A percentile compares a stretch with the other conserved stretches of the same genome.
phyloP scores from a whole-genome alignment of 2,888 invertebrate genomes.

The Palloptera scutellata region DNA sequence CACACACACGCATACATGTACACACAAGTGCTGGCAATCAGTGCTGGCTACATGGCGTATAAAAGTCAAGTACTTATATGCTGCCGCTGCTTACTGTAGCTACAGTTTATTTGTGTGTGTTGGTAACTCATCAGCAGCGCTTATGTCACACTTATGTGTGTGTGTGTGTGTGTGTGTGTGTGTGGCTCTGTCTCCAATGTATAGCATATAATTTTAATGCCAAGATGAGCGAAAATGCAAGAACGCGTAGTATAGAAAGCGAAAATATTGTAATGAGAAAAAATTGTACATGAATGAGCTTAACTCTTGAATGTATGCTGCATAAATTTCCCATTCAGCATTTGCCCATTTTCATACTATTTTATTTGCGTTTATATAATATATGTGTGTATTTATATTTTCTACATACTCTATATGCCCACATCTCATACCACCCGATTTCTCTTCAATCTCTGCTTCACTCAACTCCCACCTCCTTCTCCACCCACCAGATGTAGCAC shows the following conservation, averaged over 20 bases:
- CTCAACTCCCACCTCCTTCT: no score
- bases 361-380: no score
- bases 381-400: background rate
- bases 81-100: no score
- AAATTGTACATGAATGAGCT: background rate
- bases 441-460: no score
- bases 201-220: constrained; percentile 21
- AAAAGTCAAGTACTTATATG: background rate
- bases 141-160: constrained; percentile 20
- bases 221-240: background rate
- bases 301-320: background rate
- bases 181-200: no score
- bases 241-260: background rate
- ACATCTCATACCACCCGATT: no score
- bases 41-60: background rate
- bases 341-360: background rate
- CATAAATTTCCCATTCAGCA: constrained; percentile 5
- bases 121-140: constrained; percentile 35
- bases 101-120: constrained; percentile 11
- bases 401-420: no score
- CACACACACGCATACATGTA: constrained; percentile 11
- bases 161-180: background rate
- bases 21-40: constrained; percentile 12
- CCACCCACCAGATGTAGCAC: no score
- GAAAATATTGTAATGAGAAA: background rate